Base-by-base conservation (phyloP, 2,797 vertebrate species). In the Rhabdomys pumilio region DNA sequence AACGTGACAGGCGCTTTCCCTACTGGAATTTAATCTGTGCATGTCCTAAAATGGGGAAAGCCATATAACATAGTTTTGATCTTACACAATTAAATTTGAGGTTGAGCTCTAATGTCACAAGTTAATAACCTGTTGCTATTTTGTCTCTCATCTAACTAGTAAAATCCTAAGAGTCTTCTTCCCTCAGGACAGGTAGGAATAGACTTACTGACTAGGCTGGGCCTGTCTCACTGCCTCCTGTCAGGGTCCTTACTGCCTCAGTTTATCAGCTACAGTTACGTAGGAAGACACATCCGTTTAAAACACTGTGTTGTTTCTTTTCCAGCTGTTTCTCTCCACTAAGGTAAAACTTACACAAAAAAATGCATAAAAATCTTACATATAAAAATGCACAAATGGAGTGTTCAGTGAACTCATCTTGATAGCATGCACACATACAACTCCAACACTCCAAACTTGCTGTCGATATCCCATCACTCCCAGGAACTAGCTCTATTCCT, bases 1-100 rank as follows among this genome's bases (percentile, higher is more conserved):
- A 55, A 86, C 82, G 81, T 93, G 91, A 89, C 94, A 85, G 73
- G 79, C 87, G 38, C 22, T 77, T 92, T 96, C 53, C 63, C 85
- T 81, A 31, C 6, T 47, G 44, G 67, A 94, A 86, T 47, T 80
- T 77, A 94, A 93, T 93, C 65, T 92, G 41, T 94, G 50, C 67
- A 53, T 93, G 92, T 90, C 73, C 67, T 92, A 94, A 96, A 93
- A 90, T 65, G 81, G 89, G 34, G 44, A 17, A 59, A 95, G 73
- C 53, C 2, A 5, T 17, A 73, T 3, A 34, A 14, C 41, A 15
- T 53, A 47, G 73, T 63, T 83, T 53, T 59, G 14, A 57, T 90
- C 83, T 53, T 65, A 17, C 26, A 65, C 14, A 88, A 53, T 7
- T 91, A 65, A 93, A 89, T 41, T 41, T 85, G 72, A 22, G 34